Conservation (phyloP, 2,888 invertebrate genomes). For the Spodoptera picta region DNA sequence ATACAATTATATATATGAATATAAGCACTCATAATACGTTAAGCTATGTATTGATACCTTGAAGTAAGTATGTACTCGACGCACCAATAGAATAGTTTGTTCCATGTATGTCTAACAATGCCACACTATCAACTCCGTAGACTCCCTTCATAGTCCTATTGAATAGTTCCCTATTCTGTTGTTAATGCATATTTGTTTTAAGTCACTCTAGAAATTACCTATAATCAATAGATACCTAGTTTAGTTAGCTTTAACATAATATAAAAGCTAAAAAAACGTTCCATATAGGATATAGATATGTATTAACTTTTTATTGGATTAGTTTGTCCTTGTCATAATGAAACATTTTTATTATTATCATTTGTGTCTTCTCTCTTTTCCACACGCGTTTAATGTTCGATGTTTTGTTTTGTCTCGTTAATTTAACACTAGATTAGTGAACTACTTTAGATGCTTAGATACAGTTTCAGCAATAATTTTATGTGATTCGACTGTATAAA, state of each 20-base stretch:
- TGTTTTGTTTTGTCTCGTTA: constrained; percentile 1
- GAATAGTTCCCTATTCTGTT: constrained; percentile 32
- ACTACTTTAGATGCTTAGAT: constrained; percentile 53
- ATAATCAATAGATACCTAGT: constrained; percentile 53
- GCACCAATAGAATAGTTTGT: constrained; percentile 79
- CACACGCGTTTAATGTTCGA: constrained; percentile 1
- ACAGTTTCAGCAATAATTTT: constrained; percentile 83
- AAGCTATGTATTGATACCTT: constrained; percentile 70
- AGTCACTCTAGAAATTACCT: constrained; percentile 40
- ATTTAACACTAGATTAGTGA: constrained; percentile 37
- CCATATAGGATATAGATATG: constrained; percentile 24
- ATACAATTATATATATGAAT: constrained; percentile 75
- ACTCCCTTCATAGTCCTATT: constrained; percentile 43
- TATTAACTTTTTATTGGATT: constrained; percentile 3
- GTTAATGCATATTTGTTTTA: constrained; percentile 39
- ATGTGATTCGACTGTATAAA: constrained; percentile 84
- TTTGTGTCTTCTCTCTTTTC: constrained; percentile 1
- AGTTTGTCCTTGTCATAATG: constrained; percentile 17
- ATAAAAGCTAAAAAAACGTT: constrained; percentile 31
- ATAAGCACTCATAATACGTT: constrained; percentile 70
- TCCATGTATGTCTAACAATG: constrained; percentile 69
- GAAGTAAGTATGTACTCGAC: constrained; percentile 64
- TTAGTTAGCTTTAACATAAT: constrained; percentile 48
- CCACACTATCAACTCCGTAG: constrained; percentile 35
- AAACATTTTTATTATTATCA: background rate